Evolutionary conservation across 2,797 vertebrate species (phyloP).

Genomic region (Streptopelia turtur): DNA sequence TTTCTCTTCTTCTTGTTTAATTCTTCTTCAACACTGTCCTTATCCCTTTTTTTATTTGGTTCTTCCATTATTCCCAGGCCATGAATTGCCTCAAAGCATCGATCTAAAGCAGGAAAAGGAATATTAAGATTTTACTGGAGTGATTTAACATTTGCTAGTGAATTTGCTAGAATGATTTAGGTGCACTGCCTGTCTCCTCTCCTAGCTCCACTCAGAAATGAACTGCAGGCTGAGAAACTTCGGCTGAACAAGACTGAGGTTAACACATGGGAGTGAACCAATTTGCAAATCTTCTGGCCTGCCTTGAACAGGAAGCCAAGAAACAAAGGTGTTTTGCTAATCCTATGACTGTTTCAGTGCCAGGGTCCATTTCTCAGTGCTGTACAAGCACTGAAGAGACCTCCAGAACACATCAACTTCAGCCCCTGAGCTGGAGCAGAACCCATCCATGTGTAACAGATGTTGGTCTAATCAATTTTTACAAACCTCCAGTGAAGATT

Average conservation of each 20-base stretch:
- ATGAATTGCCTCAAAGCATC: background rate
- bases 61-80: background rate
- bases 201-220: background rate
- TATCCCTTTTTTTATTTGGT: background rate
- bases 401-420: background rate
- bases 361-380: background rate
- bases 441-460: background rate
- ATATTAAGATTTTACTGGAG: slow-evolving; percentile 29
- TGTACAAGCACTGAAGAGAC: background rate
- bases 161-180: background rate
- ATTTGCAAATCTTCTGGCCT: background rate
- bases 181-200: background rate
- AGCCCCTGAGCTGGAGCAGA: background rate
- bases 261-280: background rate
- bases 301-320: background rate
- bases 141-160: slow-evolving; percentile 6
- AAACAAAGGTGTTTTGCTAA: background rate
- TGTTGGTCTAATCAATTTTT: background rate
- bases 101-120: slow-evolving; percentile 12
- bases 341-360: background rate
- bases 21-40: background rate
- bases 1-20: background rate
- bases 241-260: background rate
- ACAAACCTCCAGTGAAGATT: background rate
- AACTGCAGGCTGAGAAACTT: background rate